Base-by-base conservation (phyloP, 2,113 vertebrate species). In the Peromyscus californicus region DNA sequence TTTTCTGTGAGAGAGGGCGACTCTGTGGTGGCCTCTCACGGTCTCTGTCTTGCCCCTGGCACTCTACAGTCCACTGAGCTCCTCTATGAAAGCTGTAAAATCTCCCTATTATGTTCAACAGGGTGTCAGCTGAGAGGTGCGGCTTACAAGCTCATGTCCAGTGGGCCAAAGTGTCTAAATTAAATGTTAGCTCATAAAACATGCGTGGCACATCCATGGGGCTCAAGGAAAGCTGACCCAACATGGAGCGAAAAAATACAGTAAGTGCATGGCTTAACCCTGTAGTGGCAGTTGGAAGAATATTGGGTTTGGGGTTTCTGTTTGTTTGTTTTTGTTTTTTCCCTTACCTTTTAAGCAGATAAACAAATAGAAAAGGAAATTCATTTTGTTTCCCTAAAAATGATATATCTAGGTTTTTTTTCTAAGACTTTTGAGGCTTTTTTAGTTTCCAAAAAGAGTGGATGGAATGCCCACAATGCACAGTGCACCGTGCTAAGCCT, bases 171-270 rank as follows among this genome's bases (percentile, higher is more conserved):
- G 95, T 89, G 91, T 96, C 98, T 87, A 93, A 92, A 93, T 92
- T 90, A 95, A 97, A 97, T 96, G 97, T 96, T 89, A 92, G 70
- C 70, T 97, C 96, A 51, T 96, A 97, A 97, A 97, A 97, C 94
- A 96, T n/a, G 39, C 0, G 3, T 80, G 70, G 87, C 79, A 76
- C 65, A 79, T 93, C 95, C 31, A 0, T 4, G 45, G 65, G 86
- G 19, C 65, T 75, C 45, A 24, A 90, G 93, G 83, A 76, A 88
- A 97, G 51, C 87, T 86, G 75, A 86, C 39, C 57, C n/a, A 85
- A 85, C 39, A 15, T 0, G 0, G 36, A 75, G 59, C 7, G 0
- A 36, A 86, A 95, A 67, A 78, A 42, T 29, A 72, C 4, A 57
- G 3, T 15, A 83, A 89, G 86, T 16, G 67, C 67, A n/a, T 65